Evolutionary conservation across 2,888 invertebrate species (phyloP).

Genomic region (Brachynemurus nebulosus): DNA sequence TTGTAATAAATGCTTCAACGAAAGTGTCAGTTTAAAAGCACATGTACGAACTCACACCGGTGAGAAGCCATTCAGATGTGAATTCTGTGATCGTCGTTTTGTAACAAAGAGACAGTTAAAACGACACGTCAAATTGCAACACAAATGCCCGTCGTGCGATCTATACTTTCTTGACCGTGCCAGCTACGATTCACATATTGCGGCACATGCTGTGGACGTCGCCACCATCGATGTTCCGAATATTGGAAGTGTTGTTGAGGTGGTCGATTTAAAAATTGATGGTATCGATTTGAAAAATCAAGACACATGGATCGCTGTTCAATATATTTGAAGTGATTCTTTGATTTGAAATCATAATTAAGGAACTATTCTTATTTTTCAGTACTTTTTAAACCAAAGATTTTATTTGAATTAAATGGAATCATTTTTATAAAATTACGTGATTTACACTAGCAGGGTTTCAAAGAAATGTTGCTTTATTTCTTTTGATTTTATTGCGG

Average conservation of each 20-base stretch:
- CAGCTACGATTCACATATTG: not conserved
- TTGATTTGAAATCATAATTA: too few species aligned
- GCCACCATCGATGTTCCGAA: not conserved
- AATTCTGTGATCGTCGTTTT: constrained; percentile 5
- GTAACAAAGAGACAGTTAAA: constrained; percentile 4
- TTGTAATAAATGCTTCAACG: constrained; percentile 5
- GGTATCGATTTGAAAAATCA: not conserved
- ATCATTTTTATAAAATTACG: too few species aligned
- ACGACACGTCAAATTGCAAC: constrained; percentile 1
- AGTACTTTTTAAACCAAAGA: too few species aligned
- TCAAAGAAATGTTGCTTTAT: too few species aligned
- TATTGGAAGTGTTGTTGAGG: too few species aligned
- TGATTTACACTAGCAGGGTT: too few species aligned
- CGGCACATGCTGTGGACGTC: not conserved
- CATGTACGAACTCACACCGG: constrained; percentile 7
- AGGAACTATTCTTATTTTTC: too few species aligned
- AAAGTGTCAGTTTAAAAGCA: constrained; percentile 7
- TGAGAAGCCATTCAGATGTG: constrained; percentile 8
- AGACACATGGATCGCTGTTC: constrained; percentile 4
- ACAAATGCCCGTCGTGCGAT: constrained; percentile 5
- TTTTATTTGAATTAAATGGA: too few species aligned
- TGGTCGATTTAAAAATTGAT: constrained; percentile 1
- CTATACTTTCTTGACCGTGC: not conserved
- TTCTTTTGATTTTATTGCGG: too few species aligned
- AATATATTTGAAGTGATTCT: constrained; percentile 5